These are phyloP conservation scores for Lysandra bellargus DNA, from an alignment of 2,888 invertebrate species.

Conservation along the genomic window DNA sequence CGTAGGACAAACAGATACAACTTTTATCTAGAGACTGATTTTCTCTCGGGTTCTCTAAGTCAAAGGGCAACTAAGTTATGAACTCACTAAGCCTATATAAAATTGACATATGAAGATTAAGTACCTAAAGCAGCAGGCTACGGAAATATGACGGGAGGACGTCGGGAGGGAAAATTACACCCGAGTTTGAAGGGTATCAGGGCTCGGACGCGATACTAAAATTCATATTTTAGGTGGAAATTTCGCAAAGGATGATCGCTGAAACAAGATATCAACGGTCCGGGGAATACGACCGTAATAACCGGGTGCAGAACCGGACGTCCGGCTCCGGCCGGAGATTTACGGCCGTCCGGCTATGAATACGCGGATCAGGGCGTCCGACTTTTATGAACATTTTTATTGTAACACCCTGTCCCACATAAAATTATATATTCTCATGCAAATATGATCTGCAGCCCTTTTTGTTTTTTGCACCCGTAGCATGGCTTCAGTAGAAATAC, in stretches of 20 bases:
- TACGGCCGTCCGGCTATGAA: slow-evolving; percentile 20
- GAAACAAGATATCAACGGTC: slow-evolving; percentile 21
- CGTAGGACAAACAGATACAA: no score
- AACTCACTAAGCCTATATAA: not conserved
- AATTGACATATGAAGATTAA: slow-evolving; percentile 10
- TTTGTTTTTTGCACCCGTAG: no score
- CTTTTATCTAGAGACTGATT: no score
- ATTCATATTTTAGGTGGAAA: not conserved
- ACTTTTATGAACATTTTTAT: slow-evolving; percentile 24
- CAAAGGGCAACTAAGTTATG: not conserved
- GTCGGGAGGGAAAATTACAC: slow-evolving; percentile 1
- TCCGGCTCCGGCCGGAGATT: slow-evolving; percentile 12
- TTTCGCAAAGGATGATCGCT: not conserved
- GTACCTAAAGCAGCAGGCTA: not conserved
- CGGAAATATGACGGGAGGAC: slow-evolving; percentile 2
- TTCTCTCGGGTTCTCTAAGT: no score
- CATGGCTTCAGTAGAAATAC: no score
- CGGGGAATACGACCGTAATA: slow-evolving; percentile 12
- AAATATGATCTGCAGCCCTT: slow-evolving; percentile 12
- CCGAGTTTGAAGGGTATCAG: slow-evolving; percentile 3
- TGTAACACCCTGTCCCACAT: slow-evolving; percentile 4
- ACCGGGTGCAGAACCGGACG: slow-evolving; percentile 23
- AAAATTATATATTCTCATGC: slow-evolving; percentile 21
- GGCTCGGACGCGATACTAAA: not conserved
- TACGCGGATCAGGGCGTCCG: slow-evolving; percentile 5